Evolutionary conservation across 2,113 vertebrate genomes (phyloP).

Genomic region (Syngnathus floridae): DNA sequence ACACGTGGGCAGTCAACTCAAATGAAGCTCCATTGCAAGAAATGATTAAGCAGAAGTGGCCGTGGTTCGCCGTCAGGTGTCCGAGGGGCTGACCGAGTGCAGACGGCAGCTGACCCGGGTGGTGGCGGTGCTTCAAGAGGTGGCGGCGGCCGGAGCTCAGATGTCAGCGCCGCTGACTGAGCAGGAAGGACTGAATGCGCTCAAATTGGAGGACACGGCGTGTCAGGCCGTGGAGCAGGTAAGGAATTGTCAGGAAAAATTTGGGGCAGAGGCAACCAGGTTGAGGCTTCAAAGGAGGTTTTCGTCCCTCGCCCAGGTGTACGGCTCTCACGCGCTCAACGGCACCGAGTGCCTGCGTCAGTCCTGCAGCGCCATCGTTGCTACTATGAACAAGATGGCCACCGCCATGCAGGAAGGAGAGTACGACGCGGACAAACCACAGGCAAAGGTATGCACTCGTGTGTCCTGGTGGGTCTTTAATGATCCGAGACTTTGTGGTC

Average conservation of each 20-base stretch:
- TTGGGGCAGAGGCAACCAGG: background rate
- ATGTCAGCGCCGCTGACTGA: conserved; percentile 82
- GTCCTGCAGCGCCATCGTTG: conserved; percentile 85
- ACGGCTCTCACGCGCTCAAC: conserved; percentile 67
- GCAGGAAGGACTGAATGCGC: conserved; percentile 82
- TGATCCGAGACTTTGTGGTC: background rate
- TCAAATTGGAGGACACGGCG: conserved; percentile 82
- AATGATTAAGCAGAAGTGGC: too few species aligned
- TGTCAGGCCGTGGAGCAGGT: conserved; percentile 90
- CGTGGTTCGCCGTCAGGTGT: conserved; percentile 69
- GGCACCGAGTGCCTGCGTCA: conserved; percentile 85
- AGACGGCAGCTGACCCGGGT: conserved; percentile 87
- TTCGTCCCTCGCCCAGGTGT: conserved; percentile 32
- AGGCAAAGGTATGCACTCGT: conserved; percentile 57
- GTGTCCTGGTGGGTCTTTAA: background rate
- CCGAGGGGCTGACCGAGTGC: conserved; percentile 83
- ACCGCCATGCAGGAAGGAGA: conserved; percentile 98
- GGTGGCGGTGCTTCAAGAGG: conserved; percentile 92
- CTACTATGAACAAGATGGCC: conserved; percentile 97
- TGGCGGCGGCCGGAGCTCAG: conserved; percentile 87
- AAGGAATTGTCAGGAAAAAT: background rate
- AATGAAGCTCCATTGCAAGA: too few species aligned
- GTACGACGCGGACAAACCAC: conserved; percentile 85
- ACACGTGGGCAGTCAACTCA: background rate
- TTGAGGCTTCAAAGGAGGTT: background rate